Evolutionary conservation across 2,797 vertebrate genomes (phyloP).

Genomic region (Pseudochirops corinnae): DNA sequence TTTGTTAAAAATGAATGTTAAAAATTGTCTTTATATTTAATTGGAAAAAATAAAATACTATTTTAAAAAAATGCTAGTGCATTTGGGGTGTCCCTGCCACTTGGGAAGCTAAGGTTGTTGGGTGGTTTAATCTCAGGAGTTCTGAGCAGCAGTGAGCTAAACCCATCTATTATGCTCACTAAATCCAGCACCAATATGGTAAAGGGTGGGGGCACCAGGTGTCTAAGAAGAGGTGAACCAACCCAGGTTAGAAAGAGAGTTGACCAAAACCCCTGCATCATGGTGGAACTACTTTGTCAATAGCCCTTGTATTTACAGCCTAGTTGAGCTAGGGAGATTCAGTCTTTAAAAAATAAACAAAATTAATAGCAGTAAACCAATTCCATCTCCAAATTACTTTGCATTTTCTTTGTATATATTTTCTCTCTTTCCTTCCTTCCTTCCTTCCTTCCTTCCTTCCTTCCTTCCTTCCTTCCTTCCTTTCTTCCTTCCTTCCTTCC

Average conservation of each 20-base stretch:
- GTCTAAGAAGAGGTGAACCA: not conserved
- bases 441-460: too few relatives aligned
- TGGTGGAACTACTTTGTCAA: not conserved
- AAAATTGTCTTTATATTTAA: too few relatives aligned
- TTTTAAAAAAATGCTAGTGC: too few relatives aligned
- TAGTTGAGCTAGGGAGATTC: not conserved
- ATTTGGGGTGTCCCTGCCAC: not conserved
- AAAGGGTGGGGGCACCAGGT: not conserved
- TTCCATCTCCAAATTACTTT: too few relatives aligned
- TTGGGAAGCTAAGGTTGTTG: not conserved
- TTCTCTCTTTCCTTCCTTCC: too few relatives aligned
- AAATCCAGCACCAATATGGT: not conserved
- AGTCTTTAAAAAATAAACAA: not conserved
- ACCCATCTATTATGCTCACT: not conserved
- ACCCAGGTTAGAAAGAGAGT: not conserved
- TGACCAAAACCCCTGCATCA: not conserved
- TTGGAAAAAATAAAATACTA: too few relatives aligned
- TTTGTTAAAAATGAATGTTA: too few relatives aligned
- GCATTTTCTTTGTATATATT: too few relatives aligned
- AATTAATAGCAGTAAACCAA: not conserved
- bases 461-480: too few relatives aligned
- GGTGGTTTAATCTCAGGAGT: not conserved
- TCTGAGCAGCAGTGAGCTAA: not conserved
- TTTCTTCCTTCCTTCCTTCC: too few relatives aligned
- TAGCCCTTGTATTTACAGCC: not conserved